phyloP scores from a whole-genome alignment of 2,113 vertebrate species.

The Loxodonta africana region DNA sequence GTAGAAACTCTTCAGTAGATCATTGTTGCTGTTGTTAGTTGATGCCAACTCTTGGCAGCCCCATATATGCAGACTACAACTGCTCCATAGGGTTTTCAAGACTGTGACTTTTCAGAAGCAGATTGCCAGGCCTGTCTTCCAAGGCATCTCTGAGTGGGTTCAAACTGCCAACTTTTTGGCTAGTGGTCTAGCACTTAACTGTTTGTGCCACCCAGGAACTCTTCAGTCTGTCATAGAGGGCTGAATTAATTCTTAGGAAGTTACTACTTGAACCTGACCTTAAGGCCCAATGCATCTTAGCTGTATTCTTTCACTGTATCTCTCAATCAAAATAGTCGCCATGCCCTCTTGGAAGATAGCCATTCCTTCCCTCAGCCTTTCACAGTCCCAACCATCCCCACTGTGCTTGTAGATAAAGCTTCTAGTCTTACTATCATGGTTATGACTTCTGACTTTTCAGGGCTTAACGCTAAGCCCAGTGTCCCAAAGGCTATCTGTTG shows the following conservation, averaged over 20 bases:
- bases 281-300: background rate
- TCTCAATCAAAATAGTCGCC: background rate
- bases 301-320: background rate
- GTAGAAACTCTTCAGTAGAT: background rate
- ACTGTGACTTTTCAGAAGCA: no score
- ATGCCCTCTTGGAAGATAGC: background rate
- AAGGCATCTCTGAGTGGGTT: no score
- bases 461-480: background rate
- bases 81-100: no score
- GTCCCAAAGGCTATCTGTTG: background rate
- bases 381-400: background rate
- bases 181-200: no score
- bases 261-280: background rate
- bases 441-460: background rate
- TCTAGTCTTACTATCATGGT: background rate
- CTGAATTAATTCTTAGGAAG: background rate
- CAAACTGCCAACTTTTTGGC: no score
- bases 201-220: no score
- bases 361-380: conserved; percentile 7
- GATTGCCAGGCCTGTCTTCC: no score
- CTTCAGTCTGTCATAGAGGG: background rate
- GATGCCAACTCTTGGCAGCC: no score
- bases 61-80: no score
- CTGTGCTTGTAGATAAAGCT: background rate
- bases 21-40: no score